Percentiles rank a stretch among this genome's conserved stretches.
These are phyloP conservation scores for Enteromius fasciolatus DNA, from an alignment of 2,797 vertebrate species.

Conservation along the genomic window DNA sequence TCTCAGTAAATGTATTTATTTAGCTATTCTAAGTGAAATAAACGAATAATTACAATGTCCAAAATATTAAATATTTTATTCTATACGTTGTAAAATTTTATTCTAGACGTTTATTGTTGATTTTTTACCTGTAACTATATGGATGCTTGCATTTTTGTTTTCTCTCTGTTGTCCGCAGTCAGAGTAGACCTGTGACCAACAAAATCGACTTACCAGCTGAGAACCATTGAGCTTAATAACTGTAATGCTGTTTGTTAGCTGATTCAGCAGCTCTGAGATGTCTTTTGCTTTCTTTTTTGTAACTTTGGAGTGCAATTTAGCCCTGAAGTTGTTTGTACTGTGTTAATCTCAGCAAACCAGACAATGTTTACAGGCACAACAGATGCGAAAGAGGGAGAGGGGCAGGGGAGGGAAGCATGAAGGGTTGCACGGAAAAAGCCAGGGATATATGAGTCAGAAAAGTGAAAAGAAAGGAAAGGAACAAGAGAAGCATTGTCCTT, in stretches of 20 bases:
- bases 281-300: slow-evolving; percentile 20
- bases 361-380: slow-evolving; percentile 16
- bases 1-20: not conserved
- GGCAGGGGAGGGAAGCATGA: not conserved
- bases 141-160: not conserved
- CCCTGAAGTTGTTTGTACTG: slow-evolving; percentile 35
- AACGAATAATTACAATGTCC: not conserved
- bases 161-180: no score
- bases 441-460: slow-evolving; percentile 21
- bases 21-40: not conserved
- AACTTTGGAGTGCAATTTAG: slow-evolving; percentile 33
- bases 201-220: not conserved
- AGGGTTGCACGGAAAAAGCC: not conserved
- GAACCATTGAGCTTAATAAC: not conserved
- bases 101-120: not conserved
- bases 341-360: slow-evolving; percentile 50
- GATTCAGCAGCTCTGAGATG: not conserved
- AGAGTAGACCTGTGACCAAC: not conserved
- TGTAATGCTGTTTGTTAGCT: not conserved
- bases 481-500: slow-evolving; percentile 32
- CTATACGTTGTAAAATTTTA: not conserved
- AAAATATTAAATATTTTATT: not conserved
- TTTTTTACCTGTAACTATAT: not conserved
- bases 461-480: slow-evolving; percentile 33
- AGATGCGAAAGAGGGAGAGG: slow-evolving; percentile 2